Base-by-base conservation (phyloP, 2,888 invertebrate species). In the Augiades crinisus region DNA sequence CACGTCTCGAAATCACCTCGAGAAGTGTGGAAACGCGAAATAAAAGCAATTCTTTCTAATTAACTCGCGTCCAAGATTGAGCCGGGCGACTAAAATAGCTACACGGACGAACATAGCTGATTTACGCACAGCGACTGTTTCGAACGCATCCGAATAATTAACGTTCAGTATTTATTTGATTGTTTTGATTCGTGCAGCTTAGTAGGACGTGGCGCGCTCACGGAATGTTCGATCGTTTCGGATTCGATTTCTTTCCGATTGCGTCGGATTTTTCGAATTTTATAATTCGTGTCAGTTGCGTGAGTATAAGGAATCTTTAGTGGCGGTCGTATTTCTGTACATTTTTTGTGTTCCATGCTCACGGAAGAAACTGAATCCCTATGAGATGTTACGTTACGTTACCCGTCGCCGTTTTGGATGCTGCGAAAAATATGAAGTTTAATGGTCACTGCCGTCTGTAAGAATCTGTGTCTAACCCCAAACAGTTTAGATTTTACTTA, bases 1-100 rank as follows among this genome's bases (percentile, higher is more conserved):
- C 84, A 81, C 73, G 66, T 73, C 72, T 70, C 65, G 63, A 56
- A 54, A 57, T 54, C 54, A 54, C 63, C 70, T 68, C 72, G 68
- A 68, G 74, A 75, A 78, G 80, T 82, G 84, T 82, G 83, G 81
- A 81, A 81, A 79, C 79, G 84, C 81, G 71, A 86, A 88, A 89
- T 88, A 89, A 89, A 86, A 88, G 83, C 86, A 83, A 88, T 89
- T 87, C 86, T 88, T 89, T 88, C 82, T 88, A 89, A 88, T 88
- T 87, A 89, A 80, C 84, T 70, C 72, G 56, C 64, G 71, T 67
- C 70, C 66, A 72, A 75, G 77, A 79, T 78, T 75, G 80, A 78
- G 75, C 65, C 72, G 73, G 57, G 60, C 64, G 65, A 62, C 72
- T 65, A 68, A 84, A 87, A 87, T 88, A 88, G 82, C n/a, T n/a